Evolutionary conservation across 1,140 invertebrate genomes (phyloP).

Genomic region (Hermetia illucens): DNA sequence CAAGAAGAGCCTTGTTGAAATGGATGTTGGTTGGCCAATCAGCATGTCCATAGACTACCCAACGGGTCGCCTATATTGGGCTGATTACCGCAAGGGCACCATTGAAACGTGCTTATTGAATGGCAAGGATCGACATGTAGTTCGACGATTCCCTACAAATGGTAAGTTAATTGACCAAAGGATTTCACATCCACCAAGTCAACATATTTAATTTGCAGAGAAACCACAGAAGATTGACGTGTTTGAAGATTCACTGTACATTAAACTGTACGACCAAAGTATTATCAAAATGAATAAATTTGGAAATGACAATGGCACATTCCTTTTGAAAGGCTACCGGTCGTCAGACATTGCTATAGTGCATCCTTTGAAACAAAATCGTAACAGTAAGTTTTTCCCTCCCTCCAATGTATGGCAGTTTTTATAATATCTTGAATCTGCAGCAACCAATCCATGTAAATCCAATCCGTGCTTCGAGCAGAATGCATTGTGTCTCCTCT

Average conservation of each 20-base stretch:
- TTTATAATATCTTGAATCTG: constrained; percentile 8
- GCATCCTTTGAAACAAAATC: constrained; percentile 47
- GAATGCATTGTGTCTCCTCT: constrained; percentile 42
- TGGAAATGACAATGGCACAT: constrained; percentile 38
- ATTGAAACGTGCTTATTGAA: constrained; percentile 53
- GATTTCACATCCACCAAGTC: constrained; percentile 4
- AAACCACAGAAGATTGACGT: constrained; percentile 56
- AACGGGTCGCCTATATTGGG: constrained; percentile 56
- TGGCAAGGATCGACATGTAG: constrained; percentile 44
- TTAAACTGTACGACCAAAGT: constrained; percentile 47
- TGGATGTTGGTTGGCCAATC: constrained; percentile 45
- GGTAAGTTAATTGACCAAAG: background rate
- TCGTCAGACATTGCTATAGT: constrained; percentile 51
- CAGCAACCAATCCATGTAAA: constrained; percentile 31
- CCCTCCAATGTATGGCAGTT: no score
- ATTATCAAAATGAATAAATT: constrained; percentile 60
- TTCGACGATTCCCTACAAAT: constrained; percentile 35
- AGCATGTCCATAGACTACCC: constrained; percentile 56
- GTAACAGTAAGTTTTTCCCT: constrained; percentile 37
- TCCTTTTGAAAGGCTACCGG: constrained; percentile 39
- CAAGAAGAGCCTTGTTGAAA: constrained; percentile 37
- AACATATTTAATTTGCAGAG: constrained; percentile 17
- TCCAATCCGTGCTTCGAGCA: constrained; percentile 36
- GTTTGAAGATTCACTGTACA: constrained; percentile 56
- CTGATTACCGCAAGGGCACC: constrained; percentile 48